Percentiles rank a stretch among this genome's conserved stretches.
Conservation (phyloP, 2,113 vertebrate genomes). For the Gopherus evgoodei region DNA sequence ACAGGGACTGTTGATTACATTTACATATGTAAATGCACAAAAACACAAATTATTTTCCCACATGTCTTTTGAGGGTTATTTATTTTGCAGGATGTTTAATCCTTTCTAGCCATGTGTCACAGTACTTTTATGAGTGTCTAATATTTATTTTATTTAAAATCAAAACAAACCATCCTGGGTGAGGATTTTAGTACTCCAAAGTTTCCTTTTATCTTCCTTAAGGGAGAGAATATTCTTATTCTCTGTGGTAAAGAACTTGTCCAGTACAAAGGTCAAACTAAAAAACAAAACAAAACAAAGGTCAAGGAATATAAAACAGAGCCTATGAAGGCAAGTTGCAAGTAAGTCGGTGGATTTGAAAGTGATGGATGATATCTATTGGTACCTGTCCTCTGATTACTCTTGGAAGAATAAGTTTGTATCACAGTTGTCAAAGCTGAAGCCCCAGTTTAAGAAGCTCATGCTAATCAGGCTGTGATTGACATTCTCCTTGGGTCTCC, state of each 20-base stretch:
- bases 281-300: conserved; percentile 29
- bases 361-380: conserved; percentile 72
- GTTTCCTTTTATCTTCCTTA: background rate
- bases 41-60: too few relatives aligned
- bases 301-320: conserved; percentile 58
- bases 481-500: conserved; percentile 78
- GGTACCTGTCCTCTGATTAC: conserved; percentile 68
- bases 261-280: conserved; percentile 37
- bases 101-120: too few relatives aligned
- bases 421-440: conserved; percentile 72
- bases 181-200: background rate
- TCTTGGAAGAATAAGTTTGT: conserved; percentile 73
- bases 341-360: conserved; percentile 71
- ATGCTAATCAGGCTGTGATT: conserved; percentile 78
- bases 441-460: conserved; percentile 66
- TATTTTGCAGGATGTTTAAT: too few relatives aligned
- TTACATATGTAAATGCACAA: too few relatives aligned
- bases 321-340: conserved; percentile 56
- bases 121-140: background rate
- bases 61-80: too few relatives aligned
- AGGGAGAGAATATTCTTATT: conserved; percentile 46
- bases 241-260: conserved; percentile 6
- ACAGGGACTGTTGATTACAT: too few relatives aligned
- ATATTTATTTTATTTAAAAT: background rate
- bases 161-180: background rate